A percentile compares a stretch with the other conserved stretches of the same genome.
Evolutionary conservation across 2,888 invertebrate genomes (phyloP).

Genomic region (Dicyrtomina minuta): DNA sequence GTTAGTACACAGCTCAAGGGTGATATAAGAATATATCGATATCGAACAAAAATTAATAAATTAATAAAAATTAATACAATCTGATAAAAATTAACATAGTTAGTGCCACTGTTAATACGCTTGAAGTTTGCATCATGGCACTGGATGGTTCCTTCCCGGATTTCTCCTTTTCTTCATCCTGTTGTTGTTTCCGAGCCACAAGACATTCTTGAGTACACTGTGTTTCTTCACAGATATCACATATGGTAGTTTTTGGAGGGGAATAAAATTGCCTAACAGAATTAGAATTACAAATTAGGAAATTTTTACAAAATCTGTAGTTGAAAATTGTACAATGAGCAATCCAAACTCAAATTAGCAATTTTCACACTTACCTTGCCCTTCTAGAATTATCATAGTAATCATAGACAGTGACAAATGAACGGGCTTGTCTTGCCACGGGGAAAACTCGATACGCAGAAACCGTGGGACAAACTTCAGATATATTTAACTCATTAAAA

Average conservation of each 20-base stretch:
- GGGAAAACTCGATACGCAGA: conserved; percentile 79
- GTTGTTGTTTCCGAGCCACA: conserved; percentile 46
- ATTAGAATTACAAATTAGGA: background rate
- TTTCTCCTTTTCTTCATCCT: conserved; percentile 29
- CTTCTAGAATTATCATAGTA: conserved; percentile 74
- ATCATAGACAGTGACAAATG: conserved; percentile 80
- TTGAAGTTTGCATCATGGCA: conserved; percentile 43
- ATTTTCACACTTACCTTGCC: conserved; percentile 42
- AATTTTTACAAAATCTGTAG: background rate
- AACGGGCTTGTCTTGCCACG: conserved; percentile 82
- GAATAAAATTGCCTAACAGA: conserved; percentile 66
- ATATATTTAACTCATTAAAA: conserved; percentile 63
- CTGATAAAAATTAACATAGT: conserved; percentile 12
- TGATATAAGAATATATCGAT: conserved; percentile 18
- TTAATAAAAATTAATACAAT: conserved; percentile 22
- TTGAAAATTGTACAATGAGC: background rate
- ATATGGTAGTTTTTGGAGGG: conserved; percentile 68
- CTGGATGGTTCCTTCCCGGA: conserved; percentile 35
- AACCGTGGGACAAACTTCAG: conserved; percentile 79
- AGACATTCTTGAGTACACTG: conserved; percentile 54
- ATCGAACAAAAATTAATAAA: conserved; percentile 24
- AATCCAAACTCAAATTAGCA: background rate
- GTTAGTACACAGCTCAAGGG: conserved; percentile 23
- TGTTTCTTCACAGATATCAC: conserved; percentile 78
- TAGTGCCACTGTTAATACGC: conserved; percentile 22